Base-by-base conservation (phyloP, 2,113 vertebrate species). In the Numenius arquata region DNA sequence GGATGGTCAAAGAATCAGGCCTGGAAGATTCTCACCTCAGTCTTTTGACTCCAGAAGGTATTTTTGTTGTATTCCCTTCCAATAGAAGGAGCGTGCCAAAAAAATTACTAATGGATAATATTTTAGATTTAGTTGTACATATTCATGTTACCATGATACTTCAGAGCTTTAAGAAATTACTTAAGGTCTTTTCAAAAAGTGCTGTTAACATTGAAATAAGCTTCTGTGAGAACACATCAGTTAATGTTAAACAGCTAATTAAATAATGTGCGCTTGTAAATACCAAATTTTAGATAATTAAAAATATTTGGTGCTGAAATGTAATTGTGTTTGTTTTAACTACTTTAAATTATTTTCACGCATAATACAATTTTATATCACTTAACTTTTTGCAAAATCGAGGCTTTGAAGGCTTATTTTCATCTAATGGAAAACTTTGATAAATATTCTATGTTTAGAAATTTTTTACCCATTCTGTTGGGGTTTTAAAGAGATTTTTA, bases 1-100 rank as follows among this genome's bases (percentile, higher is more conserved):
- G 2, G 98, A 99, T 66, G 98, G 93, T 10, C 74, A 29, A 66
- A 98, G 97, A 61, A 95, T 84, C 89, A 97, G 32, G 14, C 43
- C 34, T 20, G 91, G 50, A 34, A 85, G 80, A 67, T 80, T 95
- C 58, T 87, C 32, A 2, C 32, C 67, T 52, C 93, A 96, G 80
- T 91, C 97, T 68, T 27, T 88, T 17, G 58, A 79, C 34, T 80
- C 96, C 19, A 94, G 68, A 77, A 98, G 96, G 97, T 98, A 98
- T 97, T 91, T 75, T 38, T 77, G 8, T 88, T 75, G 22, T 48
- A 25, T 74, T 89, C 5, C 8, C 22, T 71, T 43, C 56, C 36
- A 62, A 2, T 1, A 50, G 43, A 29, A 83, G 40, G 36, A 90
- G 12, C 8, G 7, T 88, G 29, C 65, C n/a, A 53, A 52, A 52